Evolutionary conservation across 2,113 vertebrate genomes (phyloP).

Genomic region (Xerus inauris): DNA sequence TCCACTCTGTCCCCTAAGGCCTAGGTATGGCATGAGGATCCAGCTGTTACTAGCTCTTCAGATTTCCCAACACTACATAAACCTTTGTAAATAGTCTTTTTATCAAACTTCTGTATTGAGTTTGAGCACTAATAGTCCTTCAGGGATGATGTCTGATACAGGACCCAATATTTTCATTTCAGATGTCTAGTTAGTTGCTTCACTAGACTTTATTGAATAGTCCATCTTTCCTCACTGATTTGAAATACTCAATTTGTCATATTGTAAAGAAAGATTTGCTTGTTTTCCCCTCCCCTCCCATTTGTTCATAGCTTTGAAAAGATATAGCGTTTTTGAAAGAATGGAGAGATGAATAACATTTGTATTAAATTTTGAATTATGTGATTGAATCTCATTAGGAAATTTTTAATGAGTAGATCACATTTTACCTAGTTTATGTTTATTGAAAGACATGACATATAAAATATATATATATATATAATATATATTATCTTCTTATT

Average conservation of each 20-base stretch:
- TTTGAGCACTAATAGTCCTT: background rate
- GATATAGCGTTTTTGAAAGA: background rate
- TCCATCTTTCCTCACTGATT: background rate
- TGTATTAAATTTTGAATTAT: background rate
- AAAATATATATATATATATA: slow-evolving; percentile 16
- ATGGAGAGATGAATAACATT: background rate
- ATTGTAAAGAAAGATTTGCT: background rate
- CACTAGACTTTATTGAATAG: background rate
- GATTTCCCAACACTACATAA: background rate
- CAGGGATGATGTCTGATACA: background rate
- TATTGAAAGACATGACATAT: background rate
- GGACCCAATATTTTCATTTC: background rate
- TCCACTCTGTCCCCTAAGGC: background rate
- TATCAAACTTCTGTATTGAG: background rate
- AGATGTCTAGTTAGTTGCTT: background rate
- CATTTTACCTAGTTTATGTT: background rate
- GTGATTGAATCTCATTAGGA: background rate
- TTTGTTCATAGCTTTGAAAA: background rate
- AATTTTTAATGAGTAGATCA: background rate
- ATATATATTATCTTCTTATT: slow-evolving; percentile 9
- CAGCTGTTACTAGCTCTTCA: background rate
- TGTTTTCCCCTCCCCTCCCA: background rate
- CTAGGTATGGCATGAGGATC: background rate
- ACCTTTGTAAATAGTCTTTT: background rate
- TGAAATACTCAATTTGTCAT: background rate